Base-by-base conservation (phyloP, 2,888 invertebrate species). In the Matsumyia berberina region DNA sequence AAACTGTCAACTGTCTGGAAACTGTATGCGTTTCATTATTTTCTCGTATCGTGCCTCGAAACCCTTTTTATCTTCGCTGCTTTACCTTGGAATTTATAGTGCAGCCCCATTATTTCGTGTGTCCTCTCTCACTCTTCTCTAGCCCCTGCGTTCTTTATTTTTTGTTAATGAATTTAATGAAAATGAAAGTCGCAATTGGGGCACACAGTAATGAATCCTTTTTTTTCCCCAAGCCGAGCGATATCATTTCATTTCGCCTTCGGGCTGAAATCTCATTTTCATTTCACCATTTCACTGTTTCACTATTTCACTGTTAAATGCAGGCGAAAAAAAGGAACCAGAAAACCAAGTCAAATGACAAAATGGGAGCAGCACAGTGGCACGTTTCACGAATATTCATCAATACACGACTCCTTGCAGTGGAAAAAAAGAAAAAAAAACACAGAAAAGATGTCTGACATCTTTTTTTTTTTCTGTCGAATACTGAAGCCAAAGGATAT, bases 381-480 rank as follows among this genome's bases (percentile, higher is more conserved):
- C 85, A 85, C 80, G 85, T 80, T 85, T 85, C 70, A 85, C 79
- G 67, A 85, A 80, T 85, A 74, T 85, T 80, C 80, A 80, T 85
- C 85, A 85, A 85, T 85, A 85, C 80, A 60, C 57, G 57, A 58
- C 46, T 78, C 24, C 62, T 49, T 73, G 67, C 39, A 53, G 66
- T 46, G 24, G 39, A 49, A 33, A 24, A 42, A 0, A 44, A 9
- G 1, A 42, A 46, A 46, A 12, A 73, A 33, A 24, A 19, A 11
- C 1, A 29, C 9, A 24, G 37, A 67, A 64, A 76, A 72, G 46
- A 76, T 70, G 70, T 70, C 64, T 69, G 55, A 70, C 51, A n/a
- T n/a, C n/a, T n/a, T n/a, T n/a, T 70, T 72, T 49, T 53, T 44
- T 72, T 17, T 33, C 33, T 8, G n/a, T n/a, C 6, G 8, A 19